Conservation (phyloP, 2,888 invertebrate species). For the Syrista parreyssii region DNA sequence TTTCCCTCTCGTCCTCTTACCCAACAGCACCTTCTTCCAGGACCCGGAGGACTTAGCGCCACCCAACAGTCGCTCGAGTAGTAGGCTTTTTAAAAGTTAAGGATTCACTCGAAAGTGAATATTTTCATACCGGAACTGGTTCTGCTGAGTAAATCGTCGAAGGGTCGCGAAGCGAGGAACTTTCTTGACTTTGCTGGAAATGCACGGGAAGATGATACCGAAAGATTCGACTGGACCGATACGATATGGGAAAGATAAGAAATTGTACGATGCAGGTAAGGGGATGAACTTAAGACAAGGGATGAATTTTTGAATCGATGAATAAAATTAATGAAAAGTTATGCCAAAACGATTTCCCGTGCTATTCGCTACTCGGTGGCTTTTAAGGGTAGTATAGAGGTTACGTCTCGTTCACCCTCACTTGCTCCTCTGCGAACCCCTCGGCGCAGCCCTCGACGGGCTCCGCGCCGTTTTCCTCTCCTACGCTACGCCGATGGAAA, state of each 20-base stretch:
- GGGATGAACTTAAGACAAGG: neutral
- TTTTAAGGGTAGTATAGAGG: neutral
- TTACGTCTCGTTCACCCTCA: conserved; percentile 6
- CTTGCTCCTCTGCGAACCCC: conserved; percentile 8
- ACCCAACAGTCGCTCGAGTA: conserved; percentile 12
- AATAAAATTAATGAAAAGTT: neutral
- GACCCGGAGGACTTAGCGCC: neutral
- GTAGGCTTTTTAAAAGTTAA: conserved; percentile 27
- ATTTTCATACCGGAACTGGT: conserved; percentile 5
- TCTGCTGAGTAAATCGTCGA: neutral
- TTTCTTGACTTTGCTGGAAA: neutral
- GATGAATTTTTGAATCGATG: neutral
- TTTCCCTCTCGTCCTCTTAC: conserved; percentile 11
- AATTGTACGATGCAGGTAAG: neutral
- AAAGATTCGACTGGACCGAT: neutral
- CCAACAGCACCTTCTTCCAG: neutral
- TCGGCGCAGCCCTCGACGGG: conserved; percentile 6
- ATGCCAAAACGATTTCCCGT: neutral
- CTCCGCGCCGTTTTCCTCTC: conserved; percentile 28
- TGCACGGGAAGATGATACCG: neutral
- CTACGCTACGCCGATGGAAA: conserved; percentile 56
- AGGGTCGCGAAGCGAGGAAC: neutral
- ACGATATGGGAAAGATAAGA: neutral
- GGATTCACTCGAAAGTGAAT: conserved; percentile 22
- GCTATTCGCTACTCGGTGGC: conserved; percentile 18